Evolutionary conservation across 1,140 invertebrate species (phyloP).

Genomic region (Bombus confusus): DNA sequence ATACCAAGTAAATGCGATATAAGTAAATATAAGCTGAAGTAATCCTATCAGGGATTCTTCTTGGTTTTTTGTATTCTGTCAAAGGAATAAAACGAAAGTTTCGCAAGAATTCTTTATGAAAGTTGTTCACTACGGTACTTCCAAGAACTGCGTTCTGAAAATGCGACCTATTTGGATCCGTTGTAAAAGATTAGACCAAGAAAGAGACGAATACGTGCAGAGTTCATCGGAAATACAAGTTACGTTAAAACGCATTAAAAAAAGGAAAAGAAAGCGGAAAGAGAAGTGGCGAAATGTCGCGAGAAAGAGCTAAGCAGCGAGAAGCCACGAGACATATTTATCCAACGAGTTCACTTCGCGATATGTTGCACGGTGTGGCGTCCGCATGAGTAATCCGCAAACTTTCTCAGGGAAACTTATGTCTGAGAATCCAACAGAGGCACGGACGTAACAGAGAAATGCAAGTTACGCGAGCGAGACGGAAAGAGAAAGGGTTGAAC

Average conservation of each 20-base stretch:
- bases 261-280: neutral
- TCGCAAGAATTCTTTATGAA: no score
- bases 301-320: slow-evolving; percentile 19
- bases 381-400: slow-evolving; percentile 74
- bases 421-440: slow-evolving; percentile 43
- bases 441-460: neutral
- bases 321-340: slow-evolving; percentile 69
- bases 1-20: no score
- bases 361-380: slow-evolving; percentile 42
- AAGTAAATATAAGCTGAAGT: no score
- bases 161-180: neutral
- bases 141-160: neutral
- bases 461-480: neutral
- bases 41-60: no score
- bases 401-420: slow-evolving; percentile 66
- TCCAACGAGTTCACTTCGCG: slow-evolving; percentile 69
- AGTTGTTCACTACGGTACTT: neutral
- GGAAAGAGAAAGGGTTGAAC: slow-evolving; percentile 3
- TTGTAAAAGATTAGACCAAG: neutral
- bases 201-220: neutral
- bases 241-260: neutral
- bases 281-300: neutral
- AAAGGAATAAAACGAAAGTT: no score
- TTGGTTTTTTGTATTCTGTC: no score
- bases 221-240: neutral